phyloP scores from a whole-genome alignment of 2,113 vertebrate genomes.

The Ciconia boyciana region DNA sequence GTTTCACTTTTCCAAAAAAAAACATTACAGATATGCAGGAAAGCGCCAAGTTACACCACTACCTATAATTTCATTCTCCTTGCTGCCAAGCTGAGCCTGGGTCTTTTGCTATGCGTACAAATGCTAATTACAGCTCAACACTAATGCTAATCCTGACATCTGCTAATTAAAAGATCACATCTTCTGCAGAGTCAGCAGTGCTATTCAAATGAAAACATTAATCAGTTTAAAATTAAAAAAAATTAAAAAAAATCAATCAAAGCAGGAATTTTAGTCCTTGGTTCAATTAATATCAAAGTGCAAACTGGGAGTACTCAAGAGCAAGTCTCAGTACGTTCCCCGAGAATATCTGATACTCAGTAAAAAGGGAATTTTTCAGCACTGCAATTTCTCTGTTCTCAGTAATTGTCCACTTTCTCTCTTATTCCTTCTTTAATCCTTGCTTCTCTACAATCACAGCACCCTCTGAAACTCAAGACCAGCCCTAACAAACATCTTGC shows the following conservation, averaged over 20 bases:
- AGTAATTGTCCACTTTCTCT: neutral
- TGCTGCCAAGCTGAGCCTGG: conserved; percentile 24
- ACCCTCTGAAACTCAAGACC: neutral
- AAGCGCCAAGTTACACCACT: conserved; percentile 38
- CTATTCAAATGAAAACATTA: conserved; percentile 77
- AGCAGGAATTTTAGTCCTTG: conserved; percentile 42
- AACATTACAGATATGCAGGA: neutral
- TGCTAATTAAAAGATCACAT: conserved; percentile 82
- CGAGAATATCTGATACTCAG: neutral
- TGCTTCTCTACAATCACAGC: neutral
- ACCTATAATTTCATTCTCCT: conserved; percentile 21
- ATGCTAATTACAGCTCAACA: conserved; percentile 74
- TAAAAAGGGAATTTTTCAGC: neutral
- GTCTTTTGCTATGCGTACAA: conserved; percentile 57
- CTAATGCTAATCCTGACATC: conserved; percentile 78
- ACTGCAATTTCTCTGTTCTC: neutral
- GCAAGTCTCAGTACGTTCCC: neutral
- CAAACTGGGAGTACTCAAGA: conserved; percentile 24
- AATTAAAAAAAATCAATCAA: conserved; percentile 57
- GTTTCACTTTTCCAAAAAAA: neutral
- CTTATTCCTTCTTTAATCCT: neutral
- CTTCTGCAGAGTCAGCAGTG: conserved; percentile 74
- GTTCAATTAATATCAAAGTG: conserved; percentile 31
- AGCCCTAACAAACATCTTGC: neutral
- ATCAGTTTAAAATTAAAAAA: conserved; percentile 69